Evolutionary conservation across 53 echinoderm and acorn worm genomes (phyloP), one percentile per base, ranked within the genome.

Genomic region (Echinometra lucunter): DNA sequence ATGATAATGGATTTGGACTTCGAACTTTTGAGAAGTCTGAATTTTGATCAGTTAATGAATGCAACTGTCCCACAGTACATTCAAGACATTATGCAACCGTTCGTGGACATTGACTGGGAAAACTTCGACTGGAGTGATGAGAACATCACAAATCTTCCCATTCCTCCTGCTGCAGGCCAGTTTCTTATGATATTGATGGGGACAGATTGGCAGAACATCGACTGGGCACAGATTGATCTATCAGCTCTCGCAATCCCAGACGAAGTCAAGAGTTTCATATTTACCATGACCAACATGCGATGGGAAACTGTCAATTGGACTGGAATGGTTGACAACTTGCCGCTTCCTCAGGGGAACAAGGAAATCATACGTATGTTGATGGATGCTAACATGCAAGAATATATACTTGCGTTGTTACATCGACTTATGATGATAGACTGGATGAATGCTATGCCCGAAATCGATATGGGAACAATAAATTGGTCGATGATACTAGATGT

Each of bases 241-340:
- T 78, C 92, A 17, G 57, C 45, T 78, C 92, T 92, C 27, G 47
- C 92, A 75, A 44, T 92, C 40, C 74, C 92, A 92, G 37, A 74
- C 37, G 7, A 78, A 23, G 15, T 30, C 47, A 92, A 55, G 42
- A 47, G 72, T 17, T 78, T 92, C 35, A 53, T 92, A 35, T 47
- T 30, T 16, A 57, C 34, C 21, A 17, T 92, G 25, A 47, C 74
- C 15, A 49, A 55, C 17, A 92, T 78, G 80, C 49, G 30, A 47
- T 75, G 92, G 92, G 56, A 92, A 27, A 30, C 9, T 45, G 45
- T 9, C 19, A 37, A 40, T 90, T 66, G 58, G 35, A 45, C 67
- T 45, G 28, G 25, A 28, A 45, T 34, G 58, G n/a, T 78, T 18
- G 42, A 42, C 18, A 78, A 78, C 35, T 28, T 91, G 4, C 91